A percentile compares a stretch with the other conserved stretches of the same genome.
Conservation (phyloP, 2,888 invertebrate genomes). For the Axea sp. region DNA sequence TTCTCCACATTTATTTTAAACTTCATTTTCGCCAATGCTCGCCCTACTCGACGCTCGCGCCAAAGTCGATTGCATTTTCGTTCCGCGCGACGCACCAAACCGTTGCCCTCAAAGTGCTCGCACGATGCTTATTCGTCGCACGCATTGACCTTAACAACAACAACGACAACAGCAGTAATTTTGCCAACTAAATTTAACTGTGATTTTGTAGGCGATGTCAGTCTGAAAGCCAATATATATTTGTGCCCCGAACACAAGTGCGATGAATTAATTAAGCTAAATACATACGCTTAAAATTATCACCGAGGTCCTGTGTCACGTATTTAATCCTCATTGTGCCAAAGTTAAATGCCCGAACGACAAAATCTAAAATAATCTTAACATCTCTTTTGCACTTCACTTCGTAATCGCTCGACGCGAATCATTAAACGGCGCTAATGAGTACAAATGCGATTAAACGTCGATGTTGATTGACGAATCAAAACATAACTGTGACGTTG, state of each 20-base stretch:
- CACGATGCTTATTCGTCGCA: too few species aligned
- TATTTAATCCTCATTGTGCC: slow-evolving; percentile 74
- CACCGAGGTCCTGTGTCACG: slow-evolving; percentile 70
- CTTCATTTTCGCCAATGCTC: slow-evolving; percentile 30
- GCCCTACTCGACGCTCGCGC: too few species aligned
- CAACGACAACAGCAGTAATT: too few species aligned
- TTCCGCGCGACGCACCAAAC: too few species aligned
- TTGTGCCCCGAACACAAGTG: too few species aligned
- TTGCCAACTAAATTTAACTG: too few species aligned
- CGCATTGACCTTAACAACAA: too few species aligned
- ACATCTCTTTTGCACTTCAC: slow-evolving; percentile 11
- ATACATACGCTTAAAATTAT: slow-evolving; percentile 72
- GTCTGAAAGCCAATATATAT: too few species aligned
- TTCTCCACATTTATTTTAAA: slow-evolving; percentile 28
- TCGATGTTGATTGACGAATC: slow-evolving; percentile 35
- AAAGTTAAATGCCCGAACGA: background rate
- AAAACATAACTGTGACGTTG: slow-evolving; percentile 37
- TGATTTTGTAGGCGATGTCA: too few species aligned
- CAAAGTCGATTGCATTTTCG: too few species aligned
- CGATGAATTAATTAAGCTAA: too few species aligned
- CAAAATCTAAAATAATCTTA: background rate
- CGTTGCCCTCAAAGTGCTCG: too few species aligned
- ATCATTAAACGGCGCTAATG: slow-evolving; percentile 14
- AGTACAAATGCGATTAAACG: slow-evolving; percentile 20
- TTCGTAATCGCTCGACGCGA: slow-evolving; percentile 1